A percentile compares a stretch with the other conserved stretches of the same genome.
phyloP scores from a whole-genome alignment of 2,113 vertebrate species.

The Orycteropus afer region DNA sequence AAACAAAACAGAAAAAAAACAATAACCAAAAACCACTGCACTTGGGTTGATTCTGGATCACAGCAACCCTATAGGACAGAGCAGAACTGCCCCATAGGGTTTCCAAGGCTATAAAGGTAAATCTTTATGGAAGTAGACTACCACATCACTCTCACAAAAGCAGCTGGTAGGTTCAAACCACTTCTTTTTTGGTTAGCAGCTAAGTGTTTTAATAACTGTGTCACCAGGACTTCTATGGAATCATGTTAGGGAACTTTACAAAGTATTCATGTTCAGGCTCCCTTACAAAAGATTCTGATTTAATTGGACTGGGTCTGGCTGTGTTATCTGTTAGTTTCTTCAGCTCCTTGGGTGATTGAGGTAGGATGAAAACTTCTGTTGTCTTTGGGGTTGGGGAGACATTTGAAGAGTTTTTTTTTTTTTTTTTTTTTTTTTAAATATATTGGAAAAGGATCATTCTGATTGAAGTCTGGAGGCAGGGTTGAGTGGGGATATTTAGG shows the following conservation, averaged over 20 bases:
- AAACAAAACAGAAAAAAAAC: no score
- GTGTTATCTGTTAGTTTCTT: not conserved
- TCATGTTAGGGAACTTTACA: not conserved
- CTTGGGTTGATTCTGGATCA: not conserved
- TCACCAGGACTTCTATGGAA: no score
- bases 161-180: no score
- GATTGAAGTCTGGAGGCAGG: not conserved
- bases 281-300: not conserved
- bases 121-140: no score
- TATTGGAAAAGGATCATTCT: not conserved
- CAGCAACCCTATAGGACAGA: not conserved
- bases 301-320: rapidly evolving
- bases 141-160: no score
- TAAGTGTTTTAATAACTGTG: no score
- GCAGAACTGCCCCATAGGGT: not conserved
- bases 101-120: not conserved
- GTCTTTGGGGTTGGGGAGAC: no score
- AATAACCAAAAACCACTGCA: not conserved
- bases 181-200: no score
- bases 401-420: no score
- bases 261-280: not conserved
- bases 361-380: no score
- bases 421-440: no score
- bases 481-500: not conserved
- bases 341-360: not conserved